These are phyloP conservation scores for Charadrius vociferus DNA, from an alignment of 2,113 vertebrate species.

Conservation along the genomic window DNA sequence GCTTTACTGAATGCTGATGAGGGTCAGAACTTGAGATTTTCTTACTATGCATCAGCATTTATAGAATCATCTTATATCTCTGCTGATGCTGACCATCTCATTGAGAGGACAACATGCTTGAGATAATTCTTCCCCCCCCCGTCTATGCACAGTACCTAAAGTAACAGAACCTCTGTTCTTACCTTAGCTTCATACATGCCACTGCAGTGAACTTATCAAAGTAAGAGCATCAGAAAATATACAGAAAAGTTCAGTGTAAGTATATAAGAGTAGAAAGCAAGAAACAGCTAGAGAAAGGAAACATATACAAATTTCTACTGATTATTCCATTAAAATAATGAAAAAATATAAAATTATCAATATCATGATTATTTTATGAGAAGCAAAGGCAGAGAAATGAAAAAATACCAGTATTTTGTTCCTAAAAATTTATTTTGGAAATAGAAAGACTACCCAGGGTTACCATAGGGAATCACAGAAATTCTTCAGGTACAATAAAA, in stretches of 20 bases:
- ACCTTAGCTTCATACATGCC: neutral
- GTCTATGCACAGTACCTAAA: accelerated
- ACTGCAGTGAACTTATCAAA: neutral
- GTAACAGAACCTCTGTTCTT: neutral
- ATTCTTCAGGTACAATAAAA: neutral
- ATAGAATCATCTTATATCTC: neutral
- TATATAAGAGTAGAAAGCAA: neutral
- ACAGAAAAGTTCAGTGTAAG: neutral
- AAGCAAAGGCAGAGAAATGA: neutral
- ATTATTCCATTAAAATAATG: neutral
- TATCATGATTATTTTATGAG: neutral
- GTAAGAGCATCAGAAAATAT: neutral
- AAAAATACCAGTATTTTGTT: neutral
- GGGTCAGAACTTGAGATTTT: neutral
- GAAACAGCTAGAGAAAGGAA: neutral
- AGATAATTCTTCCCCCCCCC: no score
- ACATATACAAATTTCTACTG: neutral
- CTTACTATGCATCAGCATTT: neutral
- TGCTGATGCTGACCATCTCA: neutral
- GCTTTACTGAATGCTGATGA: neutral
- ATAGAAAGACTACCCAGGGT: neutral
- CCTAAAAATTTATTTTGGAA: neutral
- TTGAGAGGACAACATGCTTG: neutral
- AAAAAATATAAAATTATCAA: neutral
- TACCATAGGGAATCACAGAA: neutral